These are phyloP conservation scores for Dendrocopos noguchii DNA, from an alignment of 2,113 vertebrate genomes.

Conservation along the genomic window DNA sequence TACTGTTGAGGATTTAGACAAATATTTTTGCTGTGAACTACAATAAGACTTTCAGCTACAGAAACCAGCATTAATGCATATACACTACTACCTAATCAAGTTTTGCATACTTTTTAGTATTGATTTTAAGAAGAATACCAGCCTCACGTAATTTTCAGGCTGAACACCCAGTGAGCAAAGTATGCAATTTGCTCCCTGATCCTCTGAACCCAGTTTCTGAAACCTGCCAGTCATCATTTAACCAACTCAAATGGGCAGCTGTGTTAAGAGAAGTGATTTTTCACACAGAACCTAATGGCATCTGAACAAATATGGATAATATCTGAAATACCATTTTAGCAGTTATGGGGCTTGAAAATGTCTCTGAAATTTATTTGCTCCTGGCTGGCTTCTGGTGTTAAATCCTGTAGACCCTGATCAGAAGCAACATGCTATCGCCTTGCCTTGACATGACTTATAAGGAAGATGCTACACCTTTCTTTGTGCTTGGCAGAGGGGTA, in stretches of 20 bases:
- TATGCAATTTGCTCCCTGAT: constrained; percentile 18
- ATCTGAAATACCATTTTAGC: constrained; percentile 53
- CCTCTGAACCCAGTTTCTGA: constrained; percentile 33
- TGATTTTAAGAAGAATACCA: constrained; percentile 27
- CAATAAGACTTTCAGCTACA: not conserved
- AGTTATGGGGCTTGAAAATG: constrained; percentile 64
- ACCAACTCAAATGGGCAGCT: constrained; percentile 38
- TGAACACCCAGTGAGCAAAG: not conserved
- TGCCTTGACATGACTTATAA: not conserved
- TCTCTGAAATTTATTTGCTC: constrained; percentile 44
- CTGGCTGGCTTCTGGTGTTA: not conserved
- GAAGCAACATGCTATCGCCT: not conserved
- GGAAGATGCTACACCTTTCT: not conserved
- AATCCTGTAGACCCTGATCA: not conserved
- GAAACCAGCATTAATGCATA: not conserved
- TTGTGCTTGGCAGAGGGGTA: not conserved
- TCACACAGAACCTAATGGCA: constrained; percentile 50
- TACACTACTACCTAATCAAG: not conserved
- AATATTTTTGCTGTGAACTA: not conserved
- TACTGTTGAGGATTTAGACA: not conserved
- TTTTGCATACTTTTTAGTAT: constrained; percentile 10
- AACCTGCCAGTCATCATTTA: constrained; percentile 64
- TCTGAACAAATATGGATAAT: constrained; percentile 61
- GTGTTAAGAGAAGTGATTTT: constrained; percentile 24
- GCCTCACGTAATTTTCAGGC: constrained; percentile 27